Percentiles rank a stretch among this genome's conserved stretches.
These are phyloP conservation scores for Chorisops tibialis DNA, from an alignment of 2,888 invertebrate species.

Conservation along the genomic window DNA sequence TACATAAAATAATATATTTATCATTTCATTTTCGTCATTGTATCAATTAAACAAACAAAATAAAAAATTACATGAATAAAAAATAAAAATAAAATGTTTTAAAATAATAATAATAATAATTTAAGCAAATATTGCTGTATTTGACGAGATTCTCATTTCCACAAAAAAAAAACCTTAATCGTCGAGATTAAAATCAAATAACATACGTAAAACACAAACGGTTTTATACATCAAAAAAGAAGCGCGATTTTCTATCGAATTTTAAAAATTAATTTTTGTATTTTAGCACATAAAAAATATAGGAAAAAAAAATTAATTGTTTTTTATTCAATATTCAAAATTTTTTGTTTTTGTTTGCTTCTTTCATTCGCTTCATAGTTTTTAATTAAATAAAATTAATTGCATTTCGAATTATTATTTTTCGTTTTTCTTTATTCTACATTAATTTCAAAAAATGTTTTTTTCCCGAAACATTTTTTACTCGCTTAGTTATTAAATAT, in stretches of 20 bases:
- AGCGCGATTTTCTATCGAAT: too few relatives aligned
- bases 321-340: background rate
- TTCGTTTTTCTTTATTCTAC: background rate
- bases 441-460: background rate
- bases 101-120: conserved; percentile 5
- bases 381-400: too few relatives aligned
- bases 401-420: too few relatives aligned
- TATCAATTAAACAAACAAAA: background rate
- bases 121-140: conserved; percentile 18
- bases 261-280: too few relatives aligned
- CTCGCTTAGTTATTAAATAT: background rate
- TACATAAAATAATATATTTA: background rate
- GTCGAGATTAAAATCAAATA: background rate
- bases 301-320: too few relatives aligned
- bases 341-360: background rate
- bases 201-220: background rate
- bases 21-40: too few relatives aligned
- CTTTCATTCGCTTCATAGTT: background rate
- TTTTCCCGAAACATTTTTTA: background rate
- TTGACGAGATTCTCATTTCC: conserved; percentile 1
- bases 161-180: background rate
- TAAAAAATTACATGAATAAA: conserved; percentile 3
- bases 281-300: too few relatives aligned
- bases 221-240: too few relatives aligned
- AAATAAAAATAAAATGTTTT: background rate